These are phyloP conservation scores for Danaus plexippus DNA, from an alignment of 1,140 invertebrate genomes.

Conservation along the genomic window DNA sequence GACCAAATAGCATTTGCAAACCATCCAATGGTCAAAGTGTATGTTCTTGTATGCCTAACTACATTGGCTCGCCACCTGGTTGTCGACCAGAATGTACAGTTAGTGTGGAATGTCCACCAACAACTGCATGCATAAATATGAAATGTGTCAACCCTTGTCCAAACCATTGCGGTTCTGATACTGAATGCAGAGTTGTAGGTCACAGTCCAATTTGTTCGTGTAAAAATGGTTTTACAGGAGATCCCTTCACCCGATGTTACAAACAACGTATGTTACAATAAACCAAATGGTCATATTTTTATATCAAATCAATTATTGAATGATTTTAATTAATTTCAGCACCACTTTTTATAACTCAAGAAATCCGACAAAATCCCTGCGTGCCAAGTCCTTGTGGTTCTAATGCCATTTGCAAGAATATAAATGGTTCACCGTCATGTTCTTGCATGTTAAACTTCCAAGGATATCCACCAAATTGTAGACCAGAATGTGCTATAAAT, in stretches of 20 bases:
- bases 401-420: constrained; percentile 76
- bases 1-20: constrained; percentile 80
- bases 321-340: constrained; percentile 49
- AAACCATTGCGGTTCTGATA: constrained; percentile 81
- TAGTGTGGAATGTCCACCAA: constrained; percentile 78
- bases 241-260: constrained; percentile 73
- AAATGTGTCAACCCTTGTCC: constrained; percentile 80
- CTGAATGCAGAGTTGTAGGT: constrained; percentile 82
- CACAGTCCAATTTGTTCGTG: constrained; percentile 77
- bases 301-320: constrained; percentile 7
- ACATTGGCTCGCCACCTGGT: constrained; percentile 79
- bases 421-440: constrained; percentile 74
- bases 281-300: background rate
- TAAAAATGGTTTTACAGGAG: constrained; percentile 64
- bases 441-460: constrained; percentile 75
- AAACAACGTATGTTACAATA: constrained; percentile 63
- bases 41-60: constrained; percentile 81
- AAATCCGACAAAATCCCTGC: constrained; percentile 66
- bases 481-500: constrained; percentile 78
- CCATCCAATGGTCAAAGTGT: constrained; percentile 76
- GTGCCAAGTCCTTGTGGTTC: constrained; percentile 77
- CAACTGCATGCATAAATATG: constrained; percentile 77
- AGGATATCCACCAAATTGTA: constrained; percentile 77
- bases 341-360: constrained; percentile 53
- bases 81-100: constrained; percentile 82